Evolutionary conservation across 1,140 invertebrate species (phyloP), one percentile per base, ranked within the genome.

Genomic region (Scaptodrosophila lebanonensis): DNA sequence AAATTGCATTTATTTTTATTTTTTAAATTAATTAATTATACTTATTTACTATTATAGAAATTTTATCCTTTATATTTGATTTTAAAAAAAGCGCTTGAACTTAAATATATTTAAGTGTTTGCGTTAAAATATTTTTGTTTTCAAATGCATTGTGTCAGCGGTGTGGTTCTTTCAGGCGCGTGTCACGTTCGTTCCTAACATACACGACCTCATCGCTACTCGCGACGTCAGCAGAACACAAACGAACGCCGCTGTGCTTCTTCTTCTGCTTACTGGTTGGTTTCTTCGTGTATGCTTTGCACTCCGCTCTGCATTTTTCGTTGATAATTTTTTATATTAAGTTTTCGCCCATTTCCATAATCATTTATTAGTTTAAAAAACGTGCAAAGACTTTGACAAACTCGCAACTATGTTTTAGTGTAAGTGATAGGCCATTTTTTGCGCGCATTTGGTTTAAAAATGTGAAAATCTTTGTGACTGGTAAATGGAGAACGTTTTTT

Each of bases 401-500:
- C 22, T 43, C 48, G 16, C 43, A 12, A 27, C 49, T 36, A 67
- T 51, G 38, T 59, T 53, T 58, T 64, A 36, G 52, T 48, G 33
- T 29, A 39, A 4, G 22, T 64, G 51, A 58, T 49, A 47, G 18
- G 42, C 52, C 35, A 9, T 67, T 63, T 44, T 36, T 52, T 59
- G 53, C 29, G 48, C 38, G 60, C 39, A 49, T 18, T 54, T 60
- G 45, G 50, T 60, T 49, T 60, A 22, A 68, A 68, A 68, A 68
- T 68, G 66, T 72, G 66, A 61, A 69, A 60, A 79, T 65, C 61
- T 52, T 54, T 58, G 71, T 60, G 82, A 67, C 75, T 72, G 73
- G 75, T 79, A 79, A 79, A 82, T 79, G 75, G 75, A 82, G 75
- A 79, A 79, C 75, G 75, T 79, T 83, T 83, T 70, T 67, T 82